phyloP scores from a whole-genome alignment of 2,888 invertebrate species.

The Melitaea athalia region DNA sequence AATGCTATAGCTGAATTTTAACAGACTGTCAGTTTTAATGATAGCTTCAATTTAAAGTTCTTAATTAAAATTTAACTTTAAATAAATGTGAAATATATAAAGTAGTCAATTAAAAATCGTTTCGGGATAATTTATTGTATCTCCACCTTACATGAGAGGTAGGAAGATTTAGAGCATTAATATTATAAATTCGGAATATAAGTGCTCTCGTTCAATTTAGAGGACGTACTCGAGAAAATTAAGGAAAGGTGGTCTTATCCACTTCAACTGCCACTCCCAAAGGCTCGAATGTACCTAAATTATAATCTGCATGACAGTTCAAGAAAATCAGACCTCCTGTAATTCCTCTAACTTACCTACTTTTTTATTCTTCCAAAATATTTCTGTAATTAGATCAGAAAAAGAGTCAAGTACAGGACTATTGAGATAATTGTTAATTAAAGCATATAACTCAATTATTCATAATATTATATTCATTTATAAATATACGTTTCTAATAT shows the following conservation, averaged over 20 bases:
- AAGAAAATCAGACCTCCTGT: conserved; percentile 26
- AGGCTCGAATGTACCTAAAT: conserved; percentile 34
- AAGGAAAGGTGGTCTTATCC: conserved; percentile 73
- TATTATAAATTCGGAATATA: conserved; percentile 79
- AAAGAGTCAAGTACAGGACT: not conserved
- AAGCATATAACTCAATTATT: not conserved
- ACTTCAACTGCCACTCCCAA: conserved; percentile 50
- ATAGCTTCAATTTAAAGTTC: not conserved
- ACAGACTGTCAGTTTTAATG: conserved; percentile 33
- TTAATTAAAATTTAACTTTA: conserved; percentile 1
- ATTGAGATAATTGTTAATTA: not conserved
- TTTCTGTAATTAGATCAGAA: not conserved
- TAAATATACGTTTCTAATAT: too few species aligned
- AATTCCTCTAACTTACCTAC: conserved; percentile 18
- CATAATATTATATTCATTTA: too few species aligned
- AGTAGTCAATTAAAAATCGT: conserved; percentile 41
- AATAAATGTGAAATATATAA: conserved; percentile 39
- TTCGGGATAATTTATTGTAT: conserved; percentile 55
- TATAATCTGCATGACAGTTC: conserved; percentile 31
- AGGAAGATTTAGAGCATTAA: conserved; percentile 71
- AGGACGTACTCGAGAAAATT: conserved; percentile 77
- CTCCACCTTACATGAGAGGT: conserved; percentile 55
- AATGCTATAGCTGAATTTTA: conserved; percentile 31
- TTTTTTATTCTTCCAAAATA: conserved; percentile 5
- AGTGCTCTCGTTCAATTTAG: conserved; percentile 72